phyloP scores from a whole-genome alignment of 2,113 vertebrate species.

The Poecilia latipinna region DNA sequence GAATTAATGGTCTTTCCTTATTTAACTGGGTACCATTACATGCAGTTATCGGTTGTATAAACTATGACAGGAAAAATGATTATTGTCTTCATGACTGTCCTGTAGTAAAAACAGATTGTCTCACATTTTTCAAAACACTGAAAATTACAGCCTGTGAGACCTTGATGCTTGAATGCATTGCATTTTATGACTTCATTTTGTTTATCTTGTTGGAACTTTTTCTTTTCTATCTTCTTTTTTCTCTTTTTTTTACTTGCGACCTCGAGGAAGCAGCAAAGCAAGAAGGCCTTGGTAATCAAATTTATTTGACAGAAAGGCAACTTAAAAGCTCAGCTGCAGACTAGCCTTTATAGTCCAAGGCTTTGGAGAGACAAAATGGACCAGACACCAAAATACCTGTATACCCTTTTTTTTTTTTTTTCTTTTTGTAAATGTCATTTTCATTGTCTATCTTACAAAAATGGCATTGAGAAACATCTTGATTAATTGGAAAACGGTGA shows the following conservation, averaged over 20 bases:
- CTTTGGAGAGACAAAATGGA: slow-evolving; percentile 32
- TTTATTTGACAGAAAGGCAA: slow-evolving; percentile 71
- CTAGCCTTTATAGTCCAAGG: slow-evolving; percentile 74
- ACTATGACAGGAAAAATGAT: slow-evolving; percentile 54
- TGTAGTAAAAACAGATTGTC: not conserved
- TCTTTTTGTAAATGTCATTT: slow-evolving; percentile 57
- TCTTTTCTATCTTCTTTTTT: slow-evolving; percentile 28
- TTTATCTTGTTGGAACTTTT: slow-evolving; percentile 24
- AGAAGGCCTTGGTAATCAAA: slow-evolving; percentile 70
- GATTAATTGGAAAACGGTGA: slow-evolving; percentile 62
- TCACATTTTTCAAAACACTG: slow-evolving; percentile 1
- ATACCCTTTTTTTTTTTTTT: slow-evolving; percentile 19
- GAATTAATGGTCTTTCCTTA: not conserved
- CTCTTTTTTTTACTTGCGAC: slow-evolving; percentile 45
- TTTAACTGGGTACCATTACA: not conserved
- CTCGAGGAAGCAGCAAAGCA: slow-evolving; percentile 58
- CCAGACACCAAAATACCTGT: slow-evolving; percentile 46
- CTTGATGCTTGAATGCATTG: slow-evolving; percentile 59
- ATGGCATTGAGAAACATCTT: slow-evolving; percentile 58
- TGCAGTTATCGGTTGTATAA: slow-evolving; percentile 32
- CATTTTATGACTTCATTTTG: slow-evolving; percentile 63
- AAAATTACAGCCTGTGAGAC: slow-evolving; percentile 43
- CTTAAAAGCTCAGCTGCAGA: slow-evolving; percentile 70
- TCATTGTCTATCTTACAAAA: slow-evolving; percentile 57
- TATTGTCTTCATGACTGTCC: slow-evolving; percentile 43